Percentiles rank a stretch among this genome's conserved stretches.
Conservation (phyloP, 2,797 vertebrate species). For the Epinephelus malabaricus region DNA sequence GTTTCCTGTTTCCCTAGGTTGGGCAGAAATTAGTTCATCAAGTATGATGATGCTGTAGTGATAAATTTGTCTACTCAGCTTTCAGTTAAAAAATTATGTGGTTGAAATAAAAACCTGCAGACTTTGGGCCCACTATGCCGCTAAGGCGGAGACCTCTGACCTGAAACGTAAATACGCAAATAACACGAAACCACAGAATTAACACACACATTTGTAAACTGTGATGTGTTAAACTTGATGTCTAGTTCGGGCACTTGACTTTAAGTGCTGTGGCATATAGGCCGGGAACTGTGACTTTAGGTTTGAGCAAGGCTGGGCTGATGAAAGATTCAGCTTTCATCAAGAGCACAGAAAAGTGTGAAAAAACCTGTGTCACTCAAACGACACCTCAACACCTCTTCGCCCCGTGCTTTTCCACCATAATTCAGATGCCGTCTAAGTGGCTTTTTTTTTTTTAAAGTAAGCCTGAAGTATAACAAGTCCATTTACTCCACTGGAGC, state of each 20-base stretch:
- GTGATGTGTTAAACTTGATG: neutral
- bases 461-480: slow-evolving; percentile 41
- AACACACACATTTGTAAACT: neutral
- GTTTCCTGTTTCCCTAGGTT: slow-evolving; percentile 66
- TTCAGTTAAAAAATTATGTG: neutral
- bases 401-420: slow-evolving; percentile 34
- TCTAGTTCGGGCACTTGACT: slow-evolving; percentile 23
- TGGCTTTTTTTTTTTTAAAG: slow-evolving; percentile 27
- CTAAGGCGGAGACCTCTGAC: neutral
- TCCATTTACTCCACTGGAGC: slow-evolving; percentile 42
- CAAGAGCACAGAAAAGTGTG: slow-evolving; percentile 54
- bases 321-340: slow-evolving; percentile 79
- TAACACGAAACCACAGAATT: slow-evolving; percentile 12
- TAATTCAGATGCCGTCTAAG: slow-evolving; percentile 50
- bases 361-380: slow-evolving; percentile 57
- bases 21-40: slow-evolving; percentile 5
- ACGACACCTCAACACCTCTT: slow-evolving; percentile 68
- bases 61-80: slow-evolving; percentile 34
- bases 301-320: slow-evolving; percentile 45
- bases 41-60: neutral
- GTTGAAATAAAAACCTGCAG: slow-evolving; percentile 2
- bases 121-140: too few species aligned
- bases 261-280: neutral
- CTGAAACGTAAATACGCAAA: slow-evolving; percentile 19
- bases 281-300: slow-evolving; percentile 4